phyloP scores from a whole-genome alignment of 2,797 vertebrate genomes.

The Ctenopoma kingsleyae region DNA sequence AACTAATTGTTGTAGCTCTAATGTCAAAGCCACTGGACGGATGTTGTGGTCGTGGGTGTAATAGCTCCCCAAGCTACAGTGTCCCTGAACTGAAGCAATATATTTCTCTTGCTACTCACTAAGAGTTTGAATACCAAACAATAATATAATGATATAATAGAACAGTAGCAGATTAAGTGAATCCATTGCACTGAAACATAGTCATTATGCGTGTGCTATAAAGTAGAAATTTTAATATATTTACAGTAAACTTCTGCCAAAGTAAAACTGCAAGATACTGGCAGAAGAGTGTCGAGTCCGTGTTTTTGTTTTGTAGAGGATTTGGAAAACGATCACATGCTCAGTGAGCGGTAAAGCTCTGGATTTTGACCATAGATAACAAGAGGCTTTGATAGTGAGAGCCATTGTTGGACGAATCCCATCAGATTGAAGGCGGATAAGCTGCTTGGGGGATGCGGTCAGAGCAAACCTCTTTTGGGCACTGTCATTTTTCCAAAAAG shows the following conservation, averaged over 20 bases:
- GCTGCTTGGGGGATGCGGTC: conserved; percentile 56
- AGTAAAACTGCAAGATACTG: conserved; percentile 5
- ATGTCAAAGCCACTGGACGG: neutral
- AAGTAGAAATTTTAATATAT: neutral
- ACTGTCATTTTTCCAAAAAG: conserved; percentile 59
- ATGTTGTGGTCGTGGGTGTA: no score
- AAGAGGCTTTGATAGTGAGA: conserved; percentile 66
- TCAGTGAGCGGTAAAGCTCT: conserved; percentile 53
- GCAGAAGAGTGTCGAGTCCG: neutral
- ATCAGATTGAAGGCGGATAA: conserved; percentile 70
- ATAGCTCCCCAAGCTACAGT: no score
- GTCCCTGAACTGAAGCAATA: neutral
- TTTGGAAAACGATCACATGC: conserved; percentile 47
- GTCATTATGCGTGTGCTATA: neutral
- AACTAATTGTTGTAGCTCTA: neutral
- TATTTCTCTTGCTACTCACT: neutral
- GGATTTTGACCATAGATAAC: conserved; percentile 71
- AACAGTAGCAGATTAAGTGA: neutral
- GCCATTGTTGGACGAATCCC: conserved; percentile 67
- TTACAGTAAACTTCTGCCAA: neutral
- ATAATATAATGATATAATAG: neutral
- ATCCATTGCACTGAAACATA: neutral
- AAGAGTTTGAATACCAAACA: neutral
- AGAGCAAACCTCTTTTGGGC: conserved; percentile 57
- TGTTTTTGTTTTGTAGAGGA: conserved; percentile 45